Evolutionary conservation across 2,113 vertebrate genomes (phyloP).

Genomic region (Heptranchias perlo): DNA sequence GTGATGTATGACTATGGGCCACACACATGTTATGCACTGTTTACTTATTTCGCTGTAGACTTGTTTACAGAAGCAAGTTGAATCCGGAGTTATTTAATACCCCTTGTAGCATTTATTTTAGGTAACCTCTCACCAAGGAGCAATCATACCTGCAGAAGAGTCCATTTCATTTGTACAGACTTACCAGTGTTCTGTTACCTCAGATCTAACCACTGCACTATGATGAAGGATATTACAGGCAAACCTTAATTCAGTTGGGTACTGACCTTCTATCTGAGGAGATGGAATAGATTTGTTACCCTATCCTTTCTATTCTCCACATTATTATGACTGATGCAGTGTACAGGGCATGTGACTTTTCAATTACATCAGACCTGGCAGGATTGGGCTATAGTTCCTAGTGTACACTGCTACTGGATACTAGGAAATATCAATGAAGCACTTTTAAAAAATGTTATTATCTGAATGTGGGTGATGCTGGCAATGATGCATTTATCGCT

Average conservation of each 20-base stretch:
- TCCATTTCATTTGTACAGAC: neutral
- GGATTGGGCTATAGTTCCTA: neutral
- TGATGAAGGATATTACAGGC: neutral
- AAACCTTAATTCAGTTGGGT: neutral
- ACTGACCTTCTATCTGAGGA: neutral
- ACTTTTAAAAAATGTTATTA: neutral
- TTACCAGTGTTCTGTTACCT: neutral
- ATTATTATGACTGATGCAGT: neutral
- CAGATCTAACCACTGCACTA: neutral
- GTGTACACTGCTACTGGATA: neutral
- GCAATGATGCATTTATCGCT: neutral
- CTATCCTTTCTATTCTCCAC: neutral
- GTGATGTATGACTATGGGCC: neutral
- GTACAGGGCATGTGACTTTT: neutral
- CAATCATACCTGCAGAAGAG: neutral
- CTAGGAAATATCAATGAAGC: neutral
- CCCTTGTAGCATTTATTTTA: neutral
- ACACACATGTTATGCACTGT: neutral
- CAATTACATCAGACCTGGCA: neutral
- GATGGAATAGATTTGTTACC: neutral
- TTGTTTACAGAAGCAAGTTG: slow-evolving; percentile 6
- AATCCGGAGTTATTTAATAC: neutral
- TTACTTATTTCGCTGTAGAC: neutral
- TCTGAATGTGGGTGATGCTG: neutral
- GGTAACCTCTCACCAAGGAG: neutral